Evolutionary conservation across 2,797 vertebrate genomes (phyloP), one percentile per base, ranked within the genome.

Genomic region (Amblyopsis hoosieri): DNA sequence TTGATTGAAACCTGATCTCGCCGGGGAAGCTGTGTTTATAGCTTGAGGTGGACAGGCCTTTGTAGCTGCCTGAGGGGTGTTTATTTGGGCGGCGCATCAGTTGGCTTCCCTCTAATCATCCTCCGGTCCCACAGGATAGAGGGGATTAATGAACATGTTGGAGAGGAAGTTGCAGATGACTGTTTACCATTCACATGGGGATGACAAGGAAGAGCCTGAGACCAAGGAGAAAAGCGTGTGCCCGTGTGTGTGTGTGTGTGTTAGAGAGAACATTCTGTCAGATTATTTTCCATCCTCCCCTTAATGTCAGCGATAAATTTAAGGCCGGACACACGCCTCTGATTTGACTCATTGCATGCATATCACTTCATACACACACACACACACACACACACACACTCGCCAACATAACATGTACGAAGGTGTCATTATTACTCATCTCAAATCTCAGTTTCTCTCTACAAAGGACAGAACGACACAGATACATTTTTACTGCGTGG

Each of bases 61-160:
- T 89, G 87, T 88, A 85, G 85, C 80, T 79, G 88, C 87, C 85
- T 84, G 86, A 85, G 84, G 88, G 90, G 80, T 89, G 88, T 89
- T 89, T 89, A 89, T 89, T 90, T 89, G 87, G 89, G 90, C 85
- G 82, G 87, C 82, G 87, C 83, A 85, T 90, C 87, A 87, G 75
- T 87, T 80, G 82, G 82, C 85, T 88, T 86, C 89, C 83, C 91
- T 89, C 85, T 90, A 90, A 91, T 92, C 89, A 90, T 90, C 81
- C 78, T 83, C 81, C 83, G 86, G 77, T 83, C 85, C 82, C 84
- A 87, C 79, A 87, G 85, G 86, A 89, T 87, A 85, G 86, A 86
- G 62, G 79, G 87, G 86, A 92, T 90, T 90, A 89, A 89, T 84
- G 86, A 89, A 89, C 83, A 88, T 79, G 83, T 82, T 88, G 82